Conservation (phyloP, 2,888 invertebrate species). For the Hymenopus coronatus region DNA sequence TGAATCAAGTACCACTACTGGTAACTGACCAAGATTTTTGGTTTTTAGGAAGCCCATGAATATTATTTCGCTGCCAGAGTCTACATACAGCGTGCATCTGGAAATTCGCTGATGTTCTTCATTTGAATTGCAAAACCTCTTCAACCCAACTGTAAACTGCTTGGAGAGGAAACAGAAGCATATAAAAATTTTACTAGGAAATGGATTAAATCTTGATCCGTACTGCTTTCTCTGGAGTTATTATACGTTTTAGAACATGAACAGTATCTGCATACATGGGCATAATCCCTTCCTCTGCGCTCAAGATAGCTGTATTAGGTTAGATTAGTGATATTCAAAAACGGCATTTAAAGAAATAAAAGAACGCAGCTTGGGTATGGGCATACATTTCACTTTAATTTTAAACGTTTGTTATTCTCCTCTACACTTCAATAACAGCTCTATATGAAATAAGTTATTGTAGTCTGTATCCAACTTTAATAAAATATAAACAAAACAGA, state of each 20-base stretch:
- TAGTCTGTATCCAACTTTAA: no score
- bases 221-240: background rate
- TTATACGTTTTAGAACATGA: background rate
- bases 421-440: no score
- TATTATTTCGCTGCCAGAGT: background rate
- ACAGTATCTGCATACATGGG: background rate
- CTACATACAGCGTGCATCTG: background rate
- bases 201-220: background rate
- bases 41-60: background rate
- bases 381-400: no score
- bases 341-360: no score
- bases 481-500: no score
- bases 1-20: background rate
- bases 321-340: no score
- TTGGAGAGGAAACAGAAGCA: background rate
- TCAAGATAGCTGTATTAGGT: no score
- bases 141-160: background rate
- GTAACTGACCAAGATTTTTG: background rate
- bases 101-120: background rate
- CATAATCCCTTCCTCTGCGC: background rate
- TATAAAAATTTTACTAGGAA: background rate
- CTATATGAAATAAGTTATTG: no score
- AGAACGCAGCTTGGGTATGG: no score
- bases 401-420: no score
- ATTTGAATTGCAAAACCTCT: background rate